Evolutionary conservation across 2,797 vertebrate genomes (phyloP).

Genomic region (Tokudaia tokunoshimensis): DNA sequence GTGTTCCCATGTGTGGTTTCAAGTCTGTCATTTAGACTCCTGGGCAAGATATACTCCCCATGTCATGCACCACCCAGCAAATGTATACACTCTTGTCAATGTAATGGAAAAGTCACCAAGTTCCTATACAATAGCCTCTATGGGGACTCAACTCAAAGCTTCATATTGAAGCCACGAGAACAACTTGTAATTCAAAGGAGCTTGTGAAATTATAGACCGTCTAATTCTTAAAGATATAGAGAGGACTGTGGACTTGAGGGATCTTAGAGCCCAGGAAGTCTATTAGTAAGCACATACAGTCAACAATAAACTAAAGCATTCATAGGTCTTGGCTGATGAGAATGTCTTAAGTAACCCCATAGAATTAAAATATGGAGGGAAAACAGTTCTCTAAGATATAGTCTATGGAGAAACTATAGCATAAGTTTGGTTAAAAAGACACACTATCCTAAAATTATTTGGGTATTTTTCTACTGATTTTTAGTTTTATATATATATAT

Average conservation of each 20-base stretch:
- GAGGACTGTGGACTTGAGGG: background rate
- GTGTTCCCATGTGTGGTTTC: background rate
- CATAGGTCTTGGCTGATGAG: background rate
- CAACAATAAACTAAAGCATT: slow-evolving; percentile 32
- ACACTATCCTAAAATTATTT: background rate
- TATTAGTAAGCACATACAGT: background rate
- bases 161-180: background rate
- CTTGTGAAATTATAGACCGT: background rate
- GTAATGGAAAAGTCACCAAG: background rate
- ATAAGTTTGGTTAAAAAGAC: background rate
- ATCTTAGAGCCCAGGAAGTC: background rate
- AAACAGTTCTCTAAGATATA: background rate
- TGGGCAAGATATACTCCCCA: background rate
- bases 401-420: background rate
- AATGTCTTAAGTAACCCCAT: background rate
- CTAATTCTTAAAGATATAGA: background rate
- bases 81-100: background rate
- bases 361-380: slow-evolving; percentile 12
- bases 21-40: background rate
- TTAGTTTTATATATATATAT: background rate
- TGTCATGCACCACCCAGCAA: background rate
- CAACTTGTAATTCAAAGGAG: background rate
- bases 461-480: background rate
- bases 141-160: background rate
- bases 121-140: background rate